A percentile compares a stretch with the other conserved stretches of the same genome.
Evolutionary conservation across 2,888 invertebrate species (phyloP).

Genomic region (Eupithecia exiguata): DNA sequence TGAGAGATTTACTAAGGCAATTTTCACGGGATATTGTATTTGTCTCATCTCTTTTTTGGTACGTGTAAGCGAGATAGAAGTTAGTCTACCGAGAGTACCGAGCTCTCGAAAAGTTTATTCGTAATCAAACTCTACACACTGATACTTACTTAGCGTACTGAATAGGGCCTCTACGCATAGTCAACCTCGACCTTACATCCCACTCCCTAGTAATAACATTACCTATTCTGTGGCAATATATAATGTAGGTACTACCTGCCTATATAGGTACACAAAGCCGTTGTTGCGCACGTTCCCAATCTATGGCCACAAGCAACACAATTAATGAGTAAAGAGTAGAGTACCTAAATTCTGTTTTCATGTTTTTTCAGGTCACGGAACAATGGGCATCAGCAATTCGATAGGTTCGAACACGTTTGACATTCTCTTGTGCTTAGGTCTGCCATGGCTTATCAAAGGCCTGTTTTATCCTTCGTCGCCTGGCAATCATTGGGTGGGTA

Average conservation of each 20-base stretch:
- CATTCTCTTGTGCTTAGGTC: conserved; percentile 89
- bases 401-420: conserved; percentile 93
- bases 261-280: not conserved
- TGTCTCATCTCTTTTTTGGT: no score
- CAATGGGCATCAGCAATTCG: conserved; percentile 92
- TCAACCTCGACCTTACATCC: not conserved
- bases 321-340: conserved; percentile 7
- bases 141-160: no score
- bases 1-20: no score
- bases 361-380: conserved; percentile 85
- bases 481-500: conserved; percentile 80
- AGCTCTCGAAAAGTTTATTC: no score
- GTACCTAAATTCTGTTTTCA: conserved; percentile 16
- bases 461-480: conserved; percentile 84
- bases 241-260: not conserved
- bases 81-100: no score
- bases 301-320: conserved; percentile 6
- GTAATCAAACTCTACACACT: no score
- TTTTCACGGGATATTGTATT: no score
- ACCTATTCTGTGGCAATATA: not conserved
- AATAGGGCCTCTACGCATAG: not conserved
- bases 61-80: no score
- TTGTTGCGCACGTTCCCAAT: conserved; percentile 7
- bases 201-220: conserved; percentile 7
- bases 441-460: conserved; percentile 91